A percentile compares a stretch with the other conserved stretches of the same genome.
Conservation (phyloP, 2,888 invertebrate species). For the Ormia ochracea region DNA sequence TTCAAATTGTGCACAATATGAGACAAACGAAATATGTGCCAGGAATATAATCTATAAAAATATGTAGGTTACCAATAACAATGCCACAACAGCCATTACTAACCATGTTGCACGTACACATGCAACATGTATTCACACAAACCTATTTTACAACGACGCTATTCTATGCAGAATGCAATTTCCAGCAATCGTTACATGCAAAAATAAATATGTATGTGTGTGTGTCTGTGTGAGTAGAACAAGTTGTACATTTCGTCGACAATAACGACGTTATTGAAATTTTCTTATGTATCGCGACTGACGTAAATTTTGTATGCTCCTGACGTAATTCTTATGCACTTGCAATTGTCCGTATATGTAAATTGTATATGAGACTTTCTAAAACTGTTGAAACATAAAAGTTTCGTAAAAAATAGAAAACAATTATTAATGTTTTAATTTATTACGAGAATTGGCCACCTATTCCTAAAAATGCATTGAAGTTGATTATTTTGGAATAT, state of each 20-base stretch:
- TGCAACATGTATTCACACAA: not conserved
- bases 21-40: too few species aligned
- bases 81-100: slow-evolving; percentile 39
- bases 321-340: too few species aligned
- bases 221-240: not conserved
- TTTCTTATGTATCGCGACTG: not conserved
- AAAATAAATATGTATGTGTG: too few species aligned
- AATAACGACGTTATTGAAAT: not conserved
- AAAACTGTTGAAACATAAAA: too few species aligned
- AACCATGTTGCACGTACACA: slow-evolving; percentile 3
- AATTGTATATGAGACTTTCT: too few species aligned
- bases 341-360: too few species aligned
- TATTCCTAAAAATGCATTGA: too few species aligned
- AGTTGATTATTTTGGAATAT: too few species aligned
- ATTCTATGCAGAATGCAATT: slow-evolving; percentile 1
- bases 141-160: slow-evolving; percentile 5
- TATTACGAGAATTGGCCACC: too few species aligned
- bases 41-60: not conserved
- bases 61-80: slow-evolving; percentile 42
- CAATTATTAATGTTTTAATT: too few species aligned
- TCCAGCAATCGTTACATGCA: not conserved
- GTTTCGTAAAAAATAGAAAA: too few species aligned
- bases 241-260: slow-evolving; percentile 11
- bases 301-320: not conserved
- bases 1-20: too few species aligned